Base-by-base conservation (phyloP, 2,888 invertebrate genomes). In the Limulus polyphemus region DNA sequence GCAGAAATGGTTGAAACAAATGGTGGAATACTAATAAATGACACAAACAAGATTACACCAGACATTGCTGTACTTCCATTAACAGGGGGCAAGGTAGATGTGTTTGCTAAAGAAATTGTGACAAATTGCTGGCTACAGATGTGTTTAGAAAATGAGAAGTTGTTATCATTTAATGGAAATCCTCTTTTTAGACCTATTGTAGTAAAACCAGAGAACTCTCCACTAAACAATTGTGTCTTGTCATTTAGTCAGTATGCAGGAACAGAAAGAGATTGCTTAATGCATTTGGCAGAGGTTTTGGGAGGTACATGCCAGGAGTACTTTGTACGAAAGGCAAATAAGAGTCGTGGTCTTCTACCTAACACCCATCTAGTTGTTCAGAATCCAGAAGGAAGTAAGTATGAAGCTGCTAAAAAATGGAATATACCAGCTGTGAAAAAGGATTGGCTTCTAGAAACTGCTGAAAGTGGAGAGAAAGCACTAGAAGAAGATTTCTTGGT, bases 351-450 rank as follows among this genome's bases (percentile, higher is more conserved):
- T 55, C 79, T 84, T 0, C 70, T 79, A 0, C 85, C 84, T 0
- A 87, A 85, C 0, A 93, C 94, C 0, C 88, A 95, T 75, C 79
- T 95, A 0, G 78, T 95, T 5, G 88, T 88, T 67, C 83, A 85
- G 9, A 79, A 79, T 0, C 79, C 88, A 0, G 79, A 79, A 17
- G 91, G 92, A 0, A 74, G 75, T n/a, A 87, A 86, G 70, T 95
- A 93, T 74, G 88, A 88, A 73, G 79, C 79, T 52, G 92, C 91
- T 0, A 88, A 90, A 0, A 89, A 88, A 74, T 95, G 94, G 95
- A 82, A 82, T 12, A 78, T 90, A 62, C 92, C 91, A 0, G 87
- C 87, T 1, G 85, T 94, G 0, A 82, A 76, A 0, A 84, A 84
- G 11, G 78, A 83, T 11, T 94, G 93, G 93, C 74, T 93, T 57